Base-by-base conservation (phyloP, 2,888 invertebrate genomes). In the Parelbella ahira region DNA sequence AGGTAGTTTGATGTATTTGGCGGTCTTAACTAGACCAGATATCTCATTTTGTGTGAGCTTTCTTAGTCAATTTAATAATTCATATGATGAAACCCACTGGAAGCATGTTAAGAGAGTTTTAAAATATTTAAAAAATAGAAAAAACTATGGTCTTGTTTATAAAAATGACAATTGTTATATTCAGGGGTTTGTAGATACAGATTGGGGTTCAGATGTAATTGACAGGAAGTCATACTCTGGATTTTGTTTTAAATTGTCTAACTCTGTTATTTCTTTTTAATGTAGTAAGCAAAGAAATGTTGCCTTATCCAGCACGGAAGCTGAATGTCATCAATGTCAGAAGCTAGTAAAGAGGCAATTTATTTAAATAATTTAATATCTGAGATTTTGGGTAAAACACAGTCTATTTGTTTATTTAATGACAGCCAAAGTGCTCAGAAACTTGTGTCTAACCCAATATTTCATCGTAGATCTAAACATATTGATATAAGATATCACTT, bases 41-140 rank as follows among this genome's bases (percentile, higher is more conserved):
- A 25, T 25, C 5, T 9, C 11, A 3, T 25, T 10, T 10, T 25
- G 10, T 25, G 24, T 23, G 5, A 9, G 9, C 10, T 25, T 18
- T 23, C 15, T 36, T 1, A 36, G 24, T 9, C 13, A 36, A n/a
- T 29, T 15, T 29, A 29, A 29, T 29, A 29, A 29, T 10, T 15
- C n/a, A 6, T 29, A 15, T 13, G 8, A 25, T 25, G 25, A 25
- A 2, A 11, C 4, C 0, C 25, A 25, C 6, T 25, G 25, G 11
- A 9, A 8, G 4, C 9, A 24, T 24, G 3, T 9, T 4, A 24
- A 24, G 9, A 30, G 19, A 8, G 19, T 32, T 7, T 9, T 32
- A 9, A 32, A 32, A 10, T 32, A 32, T 2, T 19, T 18, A 13
- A 32, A 19, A 18, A 32, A 5, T 8, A 32, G 19, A 6, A 32